phyloP scores from a whole-genome alignment of 2,888 invertebrate species.

The Ophion ellenae region DNA sequence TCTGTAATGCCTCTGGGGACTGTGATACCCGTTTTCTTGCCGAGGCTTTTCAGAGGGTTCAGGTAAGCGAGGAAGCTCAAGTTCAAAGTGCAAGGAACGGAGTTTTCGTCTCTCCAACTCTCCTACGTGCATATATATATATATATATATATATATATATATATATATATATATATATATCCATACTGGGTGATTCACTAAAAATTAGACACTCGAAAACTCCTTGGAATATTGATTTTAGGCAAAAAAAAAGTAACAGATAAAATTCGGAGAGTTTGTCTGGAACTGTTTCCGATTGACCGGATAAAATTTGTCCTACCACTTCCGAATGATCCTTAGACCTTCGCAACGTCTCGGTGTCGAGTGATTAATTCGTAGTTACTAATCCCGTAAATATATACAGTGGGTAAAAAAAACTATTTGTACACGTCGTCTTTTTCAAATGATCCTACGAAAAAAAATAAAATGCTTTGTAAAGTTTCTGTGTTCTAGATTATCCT shows the following conservation, averaged over 20 bases:
- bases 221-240: neutral
- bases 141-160: neutral
- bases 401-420: no score
- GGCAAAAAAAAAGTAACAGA: neutral
- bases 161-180: neutral
- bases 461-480: no score
- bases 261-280: neutral
- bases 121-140: neutral
- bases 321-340: neutral
- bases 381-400: neutral
- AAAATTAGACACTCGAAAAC: neutral
- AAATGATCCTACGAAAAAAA: no score
- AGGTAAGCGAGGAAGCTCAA: slow-evolving; percentile 5
- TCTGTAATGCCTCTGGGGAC: neutral
- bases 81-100: slow-evolving; percentile 48
- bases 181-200: neutral
- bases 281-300: no score
- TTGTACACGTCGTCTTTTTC: no score
- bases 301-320: neutral
- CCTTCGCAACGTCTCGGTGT: neutral
- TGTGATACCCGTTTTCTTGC: slow-evolving; percentile 36
- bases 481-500: no score
- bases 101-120: slow-evolving; percentile 26
- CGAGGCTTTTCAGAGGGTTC: slow-evolving; percentile 8
- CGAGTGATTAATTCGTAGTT: neutral